Evolutionary conservation across 2,888 invertebrate genomes (phyloP), one percentile per base, ranked within the genome.

Genomic region (Epistrophe grossulariae): DNA sequence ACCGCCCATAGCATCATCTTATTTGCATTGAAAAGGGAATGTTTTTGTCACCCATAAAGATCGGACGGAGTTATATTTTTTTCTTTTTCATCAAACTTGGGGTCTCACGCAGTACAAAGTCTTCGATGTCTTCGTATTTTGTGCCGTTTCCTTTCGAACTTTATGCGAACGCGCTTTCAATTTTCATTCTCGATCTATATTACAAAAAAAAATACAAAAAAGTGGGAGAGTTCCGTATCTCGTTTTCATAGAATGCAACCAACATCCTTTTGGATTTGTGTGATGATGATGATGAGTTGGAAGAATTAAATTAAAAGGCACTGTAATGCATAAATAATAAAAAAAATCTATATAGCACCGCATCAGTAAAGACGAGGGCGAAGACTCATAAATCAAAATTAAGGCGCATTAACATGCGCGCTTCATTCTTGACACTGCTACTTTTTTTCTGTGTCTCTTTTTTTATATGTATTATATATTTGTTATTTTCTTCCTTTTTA

Each of bases 381-480:
- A 83, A 83, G 57, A 76, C 83, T 87, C 87, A 87, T 87, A 87
- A 87, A 87, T 87, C 87, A 87, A 87, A 87, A 87, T 87, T 87
- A 87, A 87, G 87, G 87, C 87, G 87, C 87, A 87, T 87, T 87
- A 87, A 87, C 87, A 83, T 87, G 87, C 87, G 83, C 87, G 79
- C 87, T 87, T 87, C 87, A 87, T 87, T 87, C 83, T 87, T 87
- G 83, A 83, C 83, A 87, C 83, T 87, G 83, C 83, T 87, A 87
- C 85, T 87, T 79, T 79, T 79, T 74, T 77, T 52, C 74, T 73
- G 73, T 11, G 68, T 31, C 55, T 78, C 68, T 64, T 81, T 84
- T 77, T 74, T 17, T 13, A n/a, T n/a, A n/a, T n/a, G n/a, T 28
- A 3, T n/a, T 66, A 11, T 4, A 8, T 38, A 31, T 64, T 43